A percentile compares a stretch with the other conserved stretches of the same genome.
phyloP scores from a whole-genome alignment of 2,113 vertebrate genomes.

The Python bivittatus region DNA sequence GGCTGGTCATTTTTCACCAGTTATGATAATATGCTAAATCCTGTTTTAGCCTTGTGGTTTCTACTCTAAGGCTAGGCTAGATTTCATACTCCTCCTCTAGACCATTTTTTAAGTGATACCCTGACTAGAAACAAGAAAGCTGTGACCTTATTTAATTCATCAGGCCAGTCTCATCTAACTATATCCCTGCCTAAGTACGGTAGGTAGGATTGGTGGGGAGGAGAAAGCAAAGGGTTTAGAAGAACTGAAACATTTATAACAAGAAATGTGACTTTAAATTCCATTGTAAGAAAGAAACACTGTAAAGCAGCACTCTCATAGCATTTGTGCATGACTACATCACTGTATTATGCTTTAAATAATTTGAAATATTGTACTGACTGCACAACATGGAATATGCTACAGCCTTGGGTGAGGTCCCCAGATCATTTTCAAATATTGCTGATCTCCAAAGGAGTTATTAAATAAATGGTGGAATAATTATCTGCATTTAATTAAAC shows the following conservation, averaged over 20 bases:
- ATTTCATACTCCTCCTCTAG: not conserved
- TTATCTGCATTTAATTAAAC: not conserved
- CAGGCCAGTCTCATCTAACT: not conserved
- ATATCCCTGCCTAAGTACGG: not conserved
- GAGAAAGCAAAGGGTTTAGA: not conserved
- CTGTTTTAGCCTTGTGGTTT: conserved; percentile 46
- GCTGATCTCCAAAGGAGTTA: not conserved
- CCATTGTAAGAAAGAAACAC: not conserved
- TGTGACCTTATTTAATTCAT: not conserved
- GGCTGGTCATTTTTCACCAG: conserved; percentile 26
- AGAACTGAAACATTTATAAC: not conserved
- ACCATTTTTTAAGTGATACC: not conserved
- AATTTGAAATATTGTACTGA: not conserved
- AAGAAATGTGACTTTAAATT: not conserved
- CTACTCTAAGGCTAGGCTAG: not conserved
- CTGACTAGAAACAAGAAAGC: not conserved
- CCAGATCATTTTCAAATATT: not conserved
- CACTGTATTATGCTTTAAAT: not conserved
- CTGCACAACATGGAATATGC: not conserved
- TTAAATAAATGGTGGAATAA: not conserved
- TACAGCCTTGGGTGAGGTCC: not conserved
- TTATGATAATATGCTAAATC: conserved; percentile 36
- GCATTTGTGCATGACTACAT: not conserved
- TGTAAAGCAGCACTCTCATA: not conserved
- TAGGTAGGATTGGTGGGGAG: not conserved